Evolutionary conservation across 2,888 invertebrate species (phyloP).

Genomic region (Margaritifera margaritifera): DNA sequence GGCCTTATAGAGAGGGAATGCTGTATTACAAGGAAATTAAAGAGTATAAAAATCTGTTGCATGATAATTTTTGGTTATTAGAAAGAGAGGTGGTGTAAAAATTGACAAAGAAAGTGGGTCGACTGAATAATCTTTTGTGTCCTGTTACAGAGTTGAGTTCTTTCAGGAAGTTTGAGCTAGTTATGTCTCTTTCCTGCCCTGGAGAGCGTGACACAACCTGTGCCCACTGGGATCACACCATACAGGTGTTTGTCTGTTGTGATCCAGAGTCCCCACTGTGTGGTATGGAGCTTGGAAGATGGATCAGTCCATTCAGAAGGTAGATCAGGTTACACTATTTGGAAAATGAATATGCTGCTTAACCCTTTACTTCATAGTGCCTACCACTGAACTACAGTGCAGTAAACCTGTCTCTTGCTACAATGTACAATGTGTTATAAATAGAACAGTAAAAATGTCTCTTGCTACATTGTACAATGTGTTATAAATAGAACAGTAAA

Average conservation of each 20-base stretch:
- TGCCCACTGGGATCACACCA: conserved; percentile 56
- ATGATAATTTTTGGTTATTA: too few species aligned
- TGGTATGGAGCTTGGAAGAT: conserved; percentile 55
- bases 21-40: too few species aligned
- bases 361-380: too few species aligned
- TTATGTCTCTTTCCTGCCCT: conserved; percentile 53
- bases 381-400: too few species aligned
- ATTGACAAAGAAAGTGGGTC: neutral
- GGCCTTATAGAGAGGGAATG: too few species aligned
- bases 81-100: neutral
- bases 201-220: conserved; percentile 48
- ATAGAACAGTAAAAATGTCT: too few species aligned
- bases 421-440: too few species aligned
- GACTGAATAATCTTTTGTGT: neutral
- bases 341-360: too few species aligned
- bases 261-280: conserved; percentile 38
- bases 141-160: conserved; percentile 28
- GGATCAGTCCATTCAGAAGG: conserved; percentile 60
- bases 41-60: too few species aligned
- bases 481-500: too few species aligned
- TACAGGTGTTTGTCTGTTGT: conserved; percentile 56
- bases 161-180: conserved; percentile 42
- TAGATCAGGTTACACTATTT: conserved; percentile 3
- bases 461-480: too few species aligned
- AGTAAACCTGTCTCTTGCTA: too few species aligned